Percentiles rank a stretch among this genome's conserved stretches.
Evolutionary conservation across 2,113 vertebrate species (phyloP).

Genomic region (Bos indicus): DNA sequence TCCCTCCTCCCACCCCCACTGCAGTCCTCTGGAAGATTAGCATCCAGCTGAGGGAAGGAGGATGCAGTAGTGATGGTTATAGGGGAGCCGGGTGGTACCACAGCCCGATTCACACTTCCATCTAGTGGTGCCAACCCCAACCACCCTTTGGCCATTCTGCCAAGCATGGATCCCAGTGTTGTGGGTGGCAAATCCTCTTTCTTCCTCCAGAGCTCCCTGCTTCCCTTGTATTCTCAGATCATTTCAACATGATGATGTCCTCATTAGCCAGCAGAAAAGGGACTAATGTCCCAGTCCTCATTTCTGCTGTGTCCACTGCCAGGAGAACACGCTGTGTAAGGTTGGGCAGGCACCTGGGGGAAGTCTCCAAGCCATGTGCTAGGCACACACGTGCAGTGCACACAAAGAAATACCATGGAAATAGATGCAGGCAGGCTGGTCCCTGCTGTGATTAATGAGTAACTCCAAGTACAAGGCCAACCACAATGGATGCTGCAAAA

Average conservation of each 20-base stretch:
- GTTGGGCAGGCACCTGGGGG: conserved; percentile 58
- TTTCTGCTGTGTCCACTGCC: conserved; percentile 60
- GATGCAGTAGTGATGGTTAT: conserved; percentile 85
- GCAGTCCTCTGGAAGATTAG: conserved; percentile 69
- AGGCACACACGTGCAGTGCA: conserved; percentile 24
- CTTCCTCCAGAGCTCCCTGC: conserved; percentile 41
- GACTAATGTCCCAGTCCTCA: conserved; percentile 65
- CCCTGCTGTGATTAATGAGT: conserved; percentile 83
- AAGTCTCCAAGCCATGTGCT: conserved; percentile 31
- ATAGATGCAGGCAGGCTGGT: conserved; percentile 86
- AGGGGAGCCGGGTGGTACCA: conserved; percentile 63
- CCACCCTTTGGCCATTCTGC: conserved; percentile 76
- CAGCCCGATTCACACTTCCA: conserved; percentile 54
- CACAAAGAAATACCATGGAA: conserved; percentile 60
- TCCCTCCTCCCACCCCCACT: conserved; percentile 53
- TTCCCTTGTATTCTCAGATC: conserved; percentile 42
- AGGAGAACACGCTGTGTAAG: not conserved
- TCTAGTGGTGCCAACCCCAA: conserved; percentile 88
- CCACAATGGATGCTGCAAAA: conserved; percentile 74
- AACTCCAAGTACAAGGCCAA: conserved; percentile 73
- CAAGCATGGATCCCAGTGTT: conserved; percentile 77
- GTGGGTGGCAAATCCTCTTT: conserved; percentile 61
- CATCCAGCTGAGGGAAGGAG: conserved; percentile 81
- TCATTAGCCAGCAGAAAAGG: conserved; percentile 65
- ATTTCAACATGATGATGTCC: conserved; percentile 51